Conservation (phyloP, 2,797 vertebrate genomes). For the Adrianichthys oophorus region DNA sequence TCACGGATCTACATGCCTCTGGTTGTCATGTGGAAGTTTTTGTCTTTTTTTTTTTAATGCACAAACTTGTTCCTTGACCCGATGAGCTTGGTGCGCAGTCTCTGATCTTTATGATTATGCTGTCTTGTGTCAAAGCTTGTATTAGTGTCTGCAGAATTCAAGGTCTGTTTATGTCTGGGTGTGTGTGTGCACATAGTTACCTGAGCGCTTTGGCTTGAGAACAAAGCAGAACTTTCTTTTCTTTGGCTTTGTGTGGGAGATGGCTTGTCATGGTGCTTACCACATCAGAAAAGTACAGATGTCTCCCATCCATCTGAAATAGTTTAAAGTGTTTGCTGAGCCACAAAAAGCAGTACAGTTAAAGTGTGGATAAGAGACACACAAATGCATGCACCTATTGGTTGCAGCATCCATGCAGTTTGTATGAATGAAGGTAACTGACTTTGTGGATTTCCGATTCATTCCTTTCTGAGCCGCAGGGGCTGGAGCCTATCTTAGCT, state of each 20-base stretch:
- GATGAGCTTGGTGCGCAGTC: constrained; percentile 6
- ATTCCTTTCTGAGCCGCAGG: too few relatives aligned
- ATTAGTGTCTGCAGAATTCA: constrained; percentile 16
- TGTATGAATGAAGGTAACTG: not conserved
- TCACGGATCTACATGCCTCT: not conserved
- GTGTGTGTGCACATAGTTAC: constrained; percentile 46
- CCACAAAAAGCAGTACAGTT: constrained; percentile 13
- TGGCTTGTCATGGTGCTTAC: constrained; percentile 39
- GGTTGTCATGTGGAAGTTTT: not conserved
- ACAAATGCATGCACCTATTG: not conserved
- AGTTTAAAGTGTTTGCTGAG: constrained; percentile 23
- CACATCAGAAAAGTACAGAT: constrained; percentile 31
- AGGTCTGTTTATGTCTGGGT: constrained; percentile 30
- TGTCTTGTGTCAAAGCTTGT: constrained; percentile 35
- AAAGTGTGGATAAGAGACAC: constrained; percentile 16
- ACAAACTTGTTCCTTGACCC: constrained; percentile 19
- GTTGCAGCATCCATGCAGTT: not conserved
- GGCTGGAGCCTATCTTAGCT: too few relatives aligned
- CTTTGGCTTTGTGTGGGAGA: constrained; percentile 18
- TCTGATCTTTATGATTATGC: constrained; percentile 17
- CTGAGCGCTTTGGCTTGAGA: constrained; percentile 51
- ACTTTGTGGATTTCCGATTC: not conserved
- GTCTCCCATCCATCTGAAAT: constrained; percentile 20
- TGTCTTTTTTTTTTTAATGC: not conserved
- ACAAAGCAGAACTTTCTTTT: constrained; percentile 30